Conservation (phyloP, 2,888 invertebrate genomes). For the Drosophila birchii region DNA sequence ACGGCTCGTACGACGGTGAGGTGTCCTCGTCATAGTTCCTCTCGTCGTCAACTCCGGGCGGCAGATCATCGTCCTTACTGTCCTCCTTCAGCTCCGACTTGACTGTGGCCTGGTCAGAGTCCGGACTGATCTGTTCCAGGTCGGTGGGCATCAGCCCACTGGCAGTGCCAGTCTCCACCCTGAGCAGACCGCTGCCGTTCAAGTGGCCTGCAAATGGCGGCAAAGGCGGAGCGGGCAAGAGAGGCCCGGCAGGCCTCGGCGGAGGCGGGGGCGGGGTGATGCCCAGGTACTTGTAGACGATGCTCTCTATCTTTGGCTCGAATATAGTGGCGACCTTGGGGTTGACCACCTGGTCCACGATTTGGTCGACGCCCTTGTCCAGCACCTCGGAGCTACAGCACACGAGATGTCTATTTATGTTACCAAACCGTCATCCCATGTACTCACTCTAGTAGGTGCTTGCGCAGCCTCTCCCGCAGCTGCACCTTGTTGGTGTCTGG, state of each 20-base stretch:
- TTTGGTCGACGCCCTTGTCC: conserved; percentile 95
- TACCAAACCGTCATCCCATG: conserved; percentile 9
- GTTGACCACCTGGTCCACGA: conserved; percentile 98
- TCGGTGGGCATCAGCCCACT: conserved; percentile 89
- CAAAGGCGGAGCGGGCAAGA: conserved; percentile 74
- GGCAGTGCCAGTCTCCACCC: conserved; percentile 82
- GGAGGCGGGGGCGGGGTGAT: conserved; percentile 89
- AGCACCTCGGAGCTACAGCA: conserved; percentile 90
- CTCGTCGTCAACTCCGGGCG: conserved; percentile 72
- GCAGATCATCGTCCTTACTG: conserved; percentile 78
- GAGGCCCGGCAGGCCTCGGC: conserved; percentile 55
- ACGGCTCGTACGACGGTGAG: conserved; percentile 88
- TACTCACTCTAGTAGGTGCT: conserved; percentile 94
- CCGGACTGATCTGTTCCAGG: conserved; percentile 92
- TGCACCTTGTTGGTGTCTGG: conserved; percentile 96
- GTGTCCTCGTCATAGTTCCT: conserved; percentile 86
- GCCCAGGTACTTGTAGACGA: conserved; percentile 94
- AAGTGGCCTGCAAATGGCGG: conserved; percentile 75
- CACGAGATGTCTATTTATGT: conserved; percentile 1
- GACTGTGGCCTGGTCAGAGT: conserved; percentile 88
- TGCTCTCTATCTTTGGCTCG: conserved; percentile 95
- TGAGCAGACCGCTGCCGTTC: conserved; percentile 67
- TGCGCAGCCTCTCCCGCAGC: conserved; percentile 93
- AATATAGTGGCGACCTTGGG: conserved; percentile 95
- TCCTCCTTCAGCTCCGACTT: conserved; percentile 82